Percentiles rank a stretch among this genome's conserved stretches.
These are phyloP conservation scores for Cephus pygmeus DNA, from an alignment of 2,888 invertebrate genomes.

Conservation along the genomic window DNA sequence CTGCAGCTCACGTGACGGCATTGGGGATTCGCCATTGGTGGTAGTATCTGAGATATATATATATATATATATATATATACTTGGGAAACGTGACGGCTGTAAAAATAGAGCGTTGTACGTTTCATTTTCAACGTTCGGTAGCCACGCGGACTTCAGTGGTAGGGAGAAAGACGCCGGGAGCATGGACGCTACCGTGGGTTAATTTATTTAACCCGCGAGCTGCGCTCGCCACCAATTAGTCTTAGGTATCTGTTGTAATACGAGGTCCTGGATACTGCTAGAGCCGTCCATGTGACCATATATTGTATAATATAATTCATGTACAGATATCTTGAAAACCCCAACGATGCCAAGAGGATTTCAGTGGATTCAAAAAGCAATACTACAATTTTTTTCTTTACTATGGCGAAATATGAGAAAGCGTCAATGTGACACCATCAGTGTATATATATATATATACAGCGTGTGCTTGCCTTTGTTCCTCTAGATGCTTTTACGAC, in stretches of 20 bases:
- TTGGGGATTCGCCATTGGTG: background rate
- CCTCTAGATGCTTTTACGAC: constrained; percentile 7
- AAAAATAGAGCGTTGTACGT: background rate
- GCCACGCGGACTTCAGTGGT: background rate
- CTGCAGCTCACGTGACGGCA: background rate
- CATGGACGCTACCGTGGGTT: constrained; percentile 38
- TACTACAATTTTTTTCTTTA: background rate
- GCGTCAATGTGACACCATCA: constrained; percentile 15
- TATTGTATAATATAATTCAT: background rate
- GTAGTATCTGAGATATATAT: background rate
- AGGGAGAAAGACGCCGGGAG: background rate
- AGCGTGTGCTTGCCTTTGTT: constrained; percentile 16
- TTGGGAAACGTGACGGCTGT: background rate
- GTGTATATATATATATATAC: background rate
- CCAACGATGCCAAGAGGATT: background rate
- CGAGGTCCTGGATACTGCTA: background rate
- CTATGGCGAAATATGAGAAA: constrained; percentile 34
- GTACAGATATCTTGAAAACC: background rate
- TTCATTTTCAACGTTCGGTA: background rate
- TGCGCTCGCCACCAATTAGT: constrained; percentile 29
- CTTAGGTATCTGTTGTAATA: constrained; percentile 9
- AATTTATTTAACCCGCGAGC: constrained; percentile 58
- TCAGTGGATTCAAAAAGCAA: background rate
- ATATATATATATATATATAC: background rate
- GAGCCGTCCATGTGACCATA: background rate